These are phyloP conservation scores for Eumeta japonica DNA, from an alignment of 1,140 invertebrate species.

Conservation along the genomic window DNA sequence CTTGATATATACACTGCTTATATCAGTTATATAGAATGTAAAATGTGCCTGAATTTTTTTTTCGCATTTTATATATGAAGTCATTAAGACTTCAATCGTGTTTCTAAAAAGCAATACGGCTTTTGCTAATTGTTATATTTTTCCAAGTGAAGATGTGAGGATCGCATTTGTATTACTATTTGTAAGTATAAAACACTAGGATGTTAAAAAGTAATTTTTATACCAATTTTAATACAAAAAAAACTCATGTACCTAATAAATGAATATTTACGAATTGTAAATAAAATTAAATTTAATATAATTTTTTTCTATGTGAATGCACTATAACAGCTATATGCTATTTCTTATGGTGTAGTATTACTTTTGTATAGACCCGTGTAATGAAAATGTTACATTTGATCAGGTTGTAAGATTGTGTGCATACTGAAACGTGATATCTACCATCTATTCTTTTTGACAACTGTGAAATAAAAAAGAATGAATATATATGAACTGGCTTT, in stretches of 20 bases:
- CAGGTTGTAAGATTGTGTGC: constrained; percentile 51
- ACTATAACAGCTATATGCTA: constrained; percentile 49
- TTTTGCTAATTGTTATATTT: constrained; percentile 57
- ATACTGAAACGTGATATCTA: constrained; percentile 56
- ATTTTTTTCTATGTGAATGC: constrained; percentile 52
- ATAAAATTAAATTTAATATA: constrained; percentile 54
- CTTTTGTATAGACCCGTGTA: constrained; percentile 51
- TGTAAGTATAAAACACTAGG: constrained; percentile 46
- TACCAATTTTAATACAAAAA: constrained; percentile 57
- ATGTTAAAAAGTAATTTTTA: constrained; percentile 56
- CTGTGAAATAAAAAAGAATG: constrained; percentile 55
- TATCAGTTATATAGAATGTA: too few species aligned
- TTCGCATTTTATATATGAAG: too few species aligned
- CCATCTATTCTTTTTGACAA: constrained; percentile 56
- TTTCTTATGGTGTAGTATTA: constrained; percentile 42
- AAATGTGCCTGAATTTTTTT: too few species aligned
- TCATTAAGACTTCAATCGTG: constrained; percentile 32
- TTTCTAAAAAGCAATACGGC: constrained; percentile 44
- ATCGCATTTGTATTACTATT: constrained; percentile 50
- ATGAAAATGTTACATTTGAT: constrained; percentile 41
- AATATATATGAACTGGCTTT: constrained; percentile 28
- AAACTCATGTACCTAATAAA: constrained; percentile 54
- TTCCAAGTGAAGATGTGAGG: constrained; percentile 47
- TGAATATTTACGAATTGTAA: constrained; percentile 52
- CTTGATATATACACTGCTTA: too few species aligned